Evolutionary conservation across 2,113 vertebrate species (phyloP).

Genomic region (Microtus montanus): DNA sequence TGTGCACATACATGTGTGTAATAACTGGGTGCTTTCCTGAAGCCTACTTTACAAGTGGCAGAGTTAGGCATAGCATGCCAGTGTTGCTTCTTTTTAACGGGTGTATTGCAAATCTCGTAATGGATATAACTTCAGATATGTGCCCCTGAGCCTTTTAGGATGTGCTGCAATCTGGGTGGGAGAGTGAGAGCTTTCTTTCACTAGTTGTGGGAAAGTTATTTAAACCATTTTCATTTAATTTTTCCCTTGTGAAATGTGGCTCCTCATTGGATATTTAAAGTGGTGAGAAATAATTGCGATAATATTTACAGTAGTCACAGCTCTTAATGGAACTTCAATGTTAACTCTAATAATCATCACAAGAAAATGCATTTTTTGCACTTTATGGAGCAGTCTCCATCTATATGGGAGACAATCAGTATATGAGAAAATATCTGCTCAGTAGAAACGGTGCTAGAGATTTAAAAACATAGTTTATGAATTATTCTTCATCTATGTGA

Average conservation of each 20-base stretch:
- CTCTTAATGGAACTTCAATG: slow-evolving; percentile 52
- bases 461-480: slow-evolving; percentile 43
- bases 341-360: slow-evolving; percentile 30
- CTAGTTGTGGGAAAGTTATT: neutral
- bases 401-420: slow-evolving; percentile 37
- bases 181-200: neutral
- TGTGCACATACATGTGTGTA: too few relatives aligned
- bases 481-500: slow-evolving; percentile 40
- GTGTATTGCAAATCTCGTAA: neutral
- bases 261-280: slow-evolving; percentile 3
- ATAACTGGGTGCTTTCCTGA: neutral
- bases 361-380: slow-evolving; percentile 41
- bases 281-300: slow-evolving; percentile 49
- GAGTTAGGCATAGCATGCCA: neutral
- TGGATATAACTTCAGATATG: neutral
- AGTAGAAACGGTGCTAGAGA: slow-evolving; percentile 52
- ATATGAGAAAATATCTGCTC: slow-evolving; percentile 58
- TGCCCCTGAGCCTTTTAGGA: slow-evolving; percentile 7
- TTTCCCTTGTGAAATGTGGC: slow-evolving; percentile 31
- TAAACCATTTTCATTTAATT: neutral
- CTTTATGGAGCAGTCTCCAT: slow-evolving; percentile 54
- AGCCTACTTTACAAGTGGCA: slow-evolving; percentile 21
- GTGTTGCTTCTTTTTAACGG: slow-evolving; percentile 29
- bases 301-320: slow-evolving; percentile 33
- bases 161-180: neutral